Conservation (phyloP, 2,113 vertebrate species). For the Sialia sialis region DNA sequence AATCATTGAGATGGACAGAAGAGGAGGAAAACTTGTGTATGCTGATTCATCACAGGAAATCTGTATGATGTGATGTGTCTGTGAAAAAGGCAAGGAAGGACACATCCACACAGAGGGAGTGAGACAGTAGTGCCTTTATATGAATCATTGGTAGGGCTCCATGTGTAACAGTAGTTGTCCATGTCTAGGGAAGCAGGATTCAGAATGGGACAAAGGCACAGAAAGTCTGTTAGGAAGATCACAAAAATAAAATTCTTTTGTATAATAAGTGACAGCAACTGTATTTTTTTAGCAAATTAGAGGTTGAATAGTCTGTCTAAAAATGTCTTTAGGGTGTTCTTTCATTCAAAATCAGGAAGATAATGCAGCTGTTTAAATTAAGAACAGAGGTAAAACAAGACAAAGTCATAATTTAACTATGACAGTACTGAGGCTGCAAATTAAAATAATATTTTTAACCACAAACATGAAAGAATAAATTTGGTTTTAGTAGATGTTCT, state of each 20-base stretch:
- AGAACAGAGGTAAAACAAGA: background rate
- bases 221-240: background rate
- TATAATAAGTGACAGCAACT: background rate
- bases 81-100: background rate
- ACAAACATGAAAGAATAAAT: background rate
- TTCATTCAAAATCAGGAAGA: background rate
- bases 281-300: background rate
- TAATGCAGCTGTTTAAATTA: background rate
- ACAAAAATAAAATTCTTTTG: background rate
- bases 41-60: background rate
- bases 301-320: background rate
- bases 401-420: background rate
- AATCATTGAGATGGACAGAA: background rate
- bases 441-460: background rate
- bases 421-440: background rate
- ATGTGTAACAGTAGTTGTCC: background rate
- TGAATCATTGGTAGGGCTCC: background rate
- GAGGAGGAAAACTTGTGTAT: background rate
- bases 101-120: background rate
- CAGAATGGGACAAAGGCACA: background rate
- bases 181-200: background rate
- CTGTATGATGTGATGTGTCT: background rate
- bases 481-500: background rate
- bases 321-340: background rate
- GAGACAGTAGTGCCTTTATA: background rate